Evolutionary conservation across 2,113 vertebrate genomes (phyloP).

Genomic region (Passer montanus): DNA sequence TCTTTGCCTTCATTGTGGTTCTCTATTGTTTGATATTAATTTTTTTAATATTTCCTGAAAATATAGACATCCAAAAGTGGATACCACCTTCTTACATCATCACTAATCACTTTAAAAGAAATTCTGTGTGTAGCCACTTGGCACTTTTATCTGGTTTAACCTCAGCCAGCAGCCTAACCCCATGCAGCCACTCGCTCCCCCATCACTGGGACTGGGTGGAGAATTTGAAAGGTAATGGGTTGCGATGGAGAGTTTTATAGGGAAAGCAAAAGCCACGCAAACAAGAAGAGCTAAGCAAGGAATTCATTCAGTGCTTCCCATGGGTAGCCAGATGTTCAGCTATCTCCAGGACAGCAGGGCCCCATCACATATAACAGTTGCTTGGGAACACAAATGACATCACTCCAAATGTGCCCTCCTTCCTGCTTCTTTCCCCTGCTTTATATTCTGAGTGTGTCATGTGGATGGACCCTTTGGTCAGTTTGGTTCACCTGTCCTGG

Average conservation of each 20-base stretch:
- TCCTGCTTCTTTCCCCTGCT: not conserved
- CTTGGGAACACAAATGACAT: not conserved
- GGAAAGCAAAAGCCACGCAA: not conserved
- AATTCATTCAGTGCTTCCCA: not conserved
- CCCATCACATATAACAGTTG: not conserved
- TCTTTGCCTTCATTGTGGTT: not conserved
- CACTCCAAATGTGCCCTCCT: not conserved
- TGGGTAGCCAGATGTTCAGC: not conserved
- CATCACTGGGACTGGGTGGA: not conserved
- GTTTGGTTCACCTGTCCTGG: not conserved
- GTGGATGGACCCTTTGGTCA: not conserved
- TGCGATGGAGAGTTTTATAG: not conserved
- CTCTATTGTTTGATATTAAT: not conserved
- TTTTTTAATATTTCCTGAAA: not conserved
- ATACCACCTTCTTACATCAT: not conserved
- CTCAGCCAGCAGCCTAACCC: not conserved
- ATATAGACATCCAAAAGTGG: not conserved
- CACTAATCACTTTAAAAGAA: not conserved
- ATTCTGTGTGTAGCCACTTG: not conserved
- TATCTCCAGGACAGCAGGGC: not conserved
- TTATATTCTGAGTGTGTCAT: not conserved
- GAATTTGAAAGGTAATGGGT: not conserved
- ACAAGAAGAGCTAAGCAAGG: not conserved
- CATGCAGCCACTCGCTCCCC: not conserved
- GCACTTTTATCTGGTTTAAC: not conserved